Conservation (phyloP, 2,888 invertebrate genomes). For the Ischnura elegans region DNA sequence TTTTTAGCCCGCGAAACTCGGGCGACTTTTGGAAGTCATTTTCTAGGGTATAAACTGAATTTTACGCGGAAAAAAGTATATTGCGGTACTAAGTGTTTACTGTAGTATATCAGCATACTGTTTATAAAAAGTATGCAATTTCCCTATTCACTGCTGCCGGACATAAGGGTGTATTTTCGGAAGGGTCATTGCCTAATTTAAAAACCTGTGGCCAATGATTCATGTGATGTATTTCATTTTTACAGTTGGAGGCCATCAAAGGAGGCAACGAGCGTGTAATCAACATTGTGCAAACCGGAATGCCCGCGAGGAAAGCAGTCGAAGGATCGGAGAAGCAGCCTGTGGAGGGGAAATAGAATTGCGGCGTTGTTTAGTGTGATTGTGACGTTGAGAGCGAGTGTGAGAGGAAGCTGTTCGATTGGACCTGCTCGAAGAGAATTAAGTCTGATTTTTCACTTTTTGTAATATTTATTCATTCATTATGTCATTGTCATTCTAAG, state of each 20-base stretch:
- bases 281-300: slow-evolving; percentile 27
- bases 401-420: neutral
- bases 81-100: too few relatives aligned
- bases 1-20: too few relatives aligned
- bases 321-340: neutral
- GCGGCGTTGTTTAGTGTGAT: neutral
- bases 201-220: too few relatives aligned
- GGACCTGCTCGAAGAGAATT: neutral
- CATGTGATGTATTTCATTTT: too few relatives aligned
- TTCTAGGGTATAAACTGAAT: too few relatives aligned
- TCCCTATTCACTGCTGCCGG: too few relatives aligned
- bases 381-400: neutral
- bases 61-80: too few relatives aligned
- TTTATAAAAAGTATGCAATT: too few relatives aligned
- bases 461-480: neutral
- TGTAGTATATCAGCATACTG: too few relatives aligned
- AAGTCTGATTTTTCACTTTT: neutral
- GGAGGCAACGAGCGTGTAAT: slow-evolving; percentile 35
- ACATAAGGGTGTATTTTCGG: too few relatives aligned
- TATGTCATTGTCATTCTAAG: neutral
- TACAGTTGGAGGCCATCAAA: neutral
- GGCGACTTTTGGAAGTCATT: too few relatives aligned
- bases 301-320: slow-evolving; percentile 28
- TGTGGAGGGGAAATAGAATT: neutral
- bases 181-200: too few relatives aligned